Evolutionary conservation across 2,113 vertebrate species (phyloP), one percentile per base, ranked within the genome.

Genomic region (Chamaea fasciata): DNA sequence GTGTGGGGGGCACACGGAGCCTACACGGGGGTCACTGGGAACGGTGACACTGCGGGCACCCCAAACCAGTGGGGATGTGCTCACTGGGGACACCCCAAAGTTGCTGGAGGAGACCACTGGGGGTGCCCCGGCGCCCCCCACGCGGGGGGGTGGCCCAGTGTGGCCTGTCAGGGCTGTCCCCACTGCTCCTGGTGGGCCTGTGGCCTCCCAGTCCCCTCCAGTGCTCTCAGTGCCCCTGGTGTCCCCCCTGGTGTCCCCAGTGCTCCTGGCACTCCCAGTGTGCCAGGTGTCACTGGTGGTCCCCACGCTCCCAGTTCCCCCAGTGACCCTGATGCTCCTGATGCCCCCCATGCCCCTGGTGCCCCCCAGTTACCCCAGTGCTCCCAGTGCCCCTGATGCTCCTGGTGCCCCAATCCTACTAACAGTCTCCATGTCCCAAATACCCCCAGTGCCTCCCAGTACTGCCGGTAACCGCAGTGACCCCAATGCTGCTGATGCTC

Each of bases 11-110:
- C 46, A 7, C 85, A 22, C 39, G 2, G 52, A 47, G 42, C 59
- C 52, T 2, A 3, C 7, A 5, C 1, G 1, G 65, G 49, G n/a
- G 24, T 30, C 84, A 30, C 41, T 2, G 1, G 28, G 46, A 12
- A 6, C 14, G 41, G 41, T 41, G 41, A 14, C 41, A 41, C 41
- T 41, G 41, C 41, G 41, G 41, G 41, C 41, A 41, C 41, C 42
- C 42, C 42, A 18, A 18, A 44, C 42, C 42, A 18, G 42, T 44
- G 42, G 42, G 42, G 42, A 16, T 44, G 42, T 18, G 16, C 42
- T 44, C 42, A 44, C 42, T 44, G 22, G 33, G 37, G 30, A 7
- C 39, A 42, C 67, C 80, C 60, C 71, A 39, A 42, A 78, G 23
- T 63, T 13, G 1, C 1, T 15, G 74, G 33, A 49, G 35, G 67